Percentiles rank a stretch among this genome's conserved stretches.
These are phyloP conservation scores for Enchytraeus crypticus DNA, from an alignment of 2,888 invertebrate species.

Conservation along the genomic window DNA sequence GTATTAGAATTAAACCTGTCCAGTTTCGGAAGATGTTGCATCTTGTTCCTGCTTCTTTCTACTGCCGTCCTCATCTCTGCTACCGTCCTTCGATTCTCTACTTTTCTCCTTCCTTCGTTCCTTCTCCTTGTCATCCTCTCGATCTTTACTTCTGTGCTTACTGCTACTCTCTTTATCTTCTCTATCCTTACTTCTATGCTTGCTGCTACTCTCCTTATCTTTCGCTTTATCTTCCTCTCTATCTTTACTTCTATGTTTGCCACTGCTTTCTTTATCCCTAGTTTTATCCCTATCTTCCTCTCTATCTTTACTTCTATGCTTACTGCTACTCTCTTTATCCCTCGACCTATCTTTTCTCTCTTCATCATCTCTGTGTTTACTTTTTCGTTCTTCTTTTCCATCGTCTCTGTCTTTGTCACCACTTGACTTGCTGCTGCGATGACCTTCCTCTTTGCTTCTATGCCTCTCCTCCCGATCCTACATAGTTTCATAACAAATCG, in stretches of 20 bases:
- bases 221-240: conserved; percentile 15
- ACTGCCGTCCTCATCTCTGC: conserved; percentile 29
- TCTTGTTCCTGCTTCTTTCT: too few species aligned
- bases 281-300: conserved; percentile 17
- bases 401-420: conserved; percentile 19
- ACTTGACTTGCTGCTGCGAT: conserved; percentile 14
- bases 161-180: conserved; percentile 18
- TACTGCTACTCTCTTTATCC: conserved; percentile 2
- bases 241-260: conserved; percentile 15
- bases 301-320: conserved; percentile 9
- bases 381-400: conserved; percentile 15
- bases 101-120: conserved; percentile 24
- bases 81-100: conserved; percentile 26
- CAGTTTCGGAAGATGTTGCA: too few species aligned
- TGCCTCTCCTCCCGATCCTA: conserved; percentile 1
- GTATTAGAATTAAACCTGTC: too few species aligned
- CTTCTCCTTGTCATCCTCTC: conserved; percentile 10
- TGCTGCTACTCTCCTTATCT: conserved; percentile 2
- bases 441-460: conserved; percentile 9
- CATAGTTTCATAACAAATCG: too few species aligned
- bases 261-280: conserved; percentile 16
- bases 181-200: conserved; percentile 18
- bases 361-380: conserved; percentile 14
- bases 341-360: conserved; percentile 13
- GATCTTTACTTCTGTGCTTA: neutral